Conservation (phyloP, 2,888 invertebrate species). For the Dermolepida albohirtum region DNA sequence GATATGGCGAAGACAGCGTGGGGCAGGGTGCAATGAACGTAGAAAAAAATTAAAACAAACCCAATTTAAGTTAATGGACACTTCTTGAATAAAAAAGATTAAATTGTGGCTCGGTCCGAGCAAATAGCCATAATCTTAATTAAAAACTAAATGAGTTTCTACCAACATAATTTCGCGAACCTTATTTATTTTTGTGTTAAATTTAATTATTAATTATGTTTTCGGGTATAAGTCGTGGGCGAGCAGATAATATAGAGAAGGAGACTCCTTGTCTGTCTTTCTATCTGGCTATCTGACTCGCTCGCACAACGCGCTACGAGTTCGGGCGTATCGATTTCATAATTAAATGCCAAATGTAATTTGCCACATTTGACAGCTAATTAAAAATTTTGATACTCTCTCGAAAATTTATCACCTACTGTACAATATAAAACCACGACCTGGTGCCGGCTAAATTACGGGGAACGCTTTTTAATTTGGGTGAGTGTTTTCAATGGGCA, state of each 20-base stretch:
- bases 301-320: slow-evolving; percentile 15
- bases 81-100: slow-evolving; percentile 50
- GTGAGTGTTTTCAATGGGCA: slow-evolving; percentile 32
- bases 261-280: slow-evolving; percentile 7
- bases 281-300: slow-evolving; percentile 6
- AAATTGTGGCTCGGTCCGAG: slow-evolving; percentile 53
- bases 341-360: slow-evolving; percentile 63
- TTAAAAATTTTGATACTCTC: slow-evolving; percentile 62
- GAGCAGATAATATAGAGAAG: slow-evolving; percentile 48
- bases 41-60: slow-evolving; percentile 45
- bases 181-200: slow-evolving; percentile 53
- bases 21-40: slow-evolving; percentile 30
- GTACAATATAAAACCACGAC: slow-evolving; percentile 28
- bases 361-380: slow-evolving; percentile 64
- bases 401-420: slow-evolving; percentile 55
- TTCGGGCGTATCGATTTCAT: slow-evolving; percentile 57
- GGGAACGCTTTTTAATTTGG: slow-evolving; percentile 33
- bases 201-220: slow-evolving; percentile 53
- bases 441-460: slow-evolving; percentile 27
- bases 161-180: slow-evolving; percentile 52
- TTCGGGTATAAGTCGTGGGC: slow-evolving; percentile 50
- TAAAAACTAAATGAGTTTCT: slow-evolving; percentile 57
- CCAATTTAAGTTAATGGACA: slow-evolving; percentile 47
- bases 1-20: slow-evolving; percentile 19
- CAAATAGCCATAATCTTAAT: slow-evolving; percentile 57